These are phyloP conservation scores for Ophioninae sp. DNA, from an alignment of 2,888 invertebrate genomes.

Conservation along the genomic window DNA sequence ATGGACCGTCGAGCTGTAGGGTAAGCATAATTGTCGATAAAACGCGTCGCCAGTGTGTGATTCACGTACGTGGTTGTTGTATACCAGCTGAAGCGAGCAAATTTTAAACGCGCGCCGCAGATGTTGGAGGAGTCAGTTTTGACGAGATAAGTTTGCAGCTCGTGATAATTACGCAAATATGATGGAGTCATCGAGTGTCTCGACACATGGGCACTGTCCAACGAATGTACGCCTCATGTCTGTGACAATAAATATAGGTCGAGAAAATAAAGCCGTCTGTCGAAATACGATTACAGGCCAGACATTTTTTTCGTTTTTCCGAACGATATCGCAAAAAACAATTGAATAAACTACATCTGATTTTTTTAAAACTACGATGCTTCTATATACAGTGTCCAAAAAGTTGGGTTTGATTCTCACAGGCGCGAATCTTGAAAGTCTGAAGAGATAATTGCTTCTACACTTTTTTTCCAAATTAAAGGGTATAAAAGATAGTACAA, in stretches of 20 bases:
- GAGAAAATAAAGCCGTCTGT: background rate
- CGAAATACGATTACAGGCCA: too few species aligned
- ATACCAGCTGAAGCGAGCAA: background rate
- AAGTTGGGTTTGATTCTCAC: background rate
- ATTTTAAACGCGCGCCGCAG: background rate
- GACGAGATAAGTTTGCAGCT: background rate
- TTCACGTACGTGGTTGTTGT: background rate
- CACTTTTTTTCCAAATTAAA: background rate
- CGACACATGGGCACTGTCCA: background rate
- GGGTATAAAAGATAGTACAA: too few species aligned
- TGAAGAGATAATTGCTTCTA: background rate
- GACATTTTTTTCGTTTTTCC: background rate
- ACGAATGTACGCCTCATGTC: background rate
- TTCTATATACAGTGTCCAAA: background rate
- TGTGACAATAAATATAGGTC: background rate
- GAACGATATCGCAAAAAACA: background rate
- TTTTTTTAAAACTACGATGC: background rate
- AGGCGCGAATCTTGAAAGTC: background rate
- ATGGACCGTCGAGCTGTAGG: too few species aligned
- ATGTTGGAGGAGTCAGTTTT: background rate
- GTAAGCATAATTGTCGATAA: background rate
- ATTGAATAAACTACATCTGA: background rate
- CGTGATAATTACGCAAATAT: background rate
- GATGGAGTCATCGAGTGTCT: background rate
- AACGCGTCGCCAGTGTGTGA: background rate